These are phyloP conservation scores for Augochlora pura DNA, from an alignment of 1,140 invertebrate species.

Conservation along the genomic window DNA sequence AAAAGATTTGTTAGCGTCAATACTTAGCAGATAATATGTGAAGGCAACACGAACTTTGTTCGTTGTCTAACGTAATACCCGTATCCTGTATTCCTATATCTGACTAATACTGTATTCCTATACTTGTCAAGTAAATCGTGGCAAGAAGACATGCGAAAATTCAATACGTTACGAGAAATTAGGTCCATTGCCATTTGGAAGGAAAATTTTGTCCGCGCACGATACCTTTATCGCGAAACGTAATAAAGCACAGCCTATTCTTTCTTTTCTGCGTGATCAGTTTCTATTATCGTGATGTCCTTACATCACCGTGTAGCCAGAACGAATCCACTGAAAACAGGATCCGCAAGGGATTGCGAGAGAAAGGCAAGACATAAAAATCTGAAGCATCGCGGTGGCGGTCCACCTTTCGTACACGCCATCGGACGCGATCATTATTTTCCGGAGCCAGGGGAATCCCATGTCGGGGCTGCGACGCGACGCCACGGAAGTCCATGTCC, in stretches of 20 bases:
- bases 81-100: no score
- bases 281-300: constrained; percentile 2
- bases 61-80: no score
- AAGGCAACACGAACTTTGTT: no score
- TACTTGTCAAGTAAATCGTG: no score
- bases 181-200: neutral
- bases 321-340: constrained; percentile 9
- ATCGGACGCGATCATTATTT: constrained; percentile 34
- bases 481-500: neutral
- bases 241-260: neutral
- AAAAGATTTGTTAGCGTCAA: no score
- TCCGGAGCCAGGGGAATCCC: constrained; percentile 17
- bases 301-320: neutral
- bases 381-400: constrained; percentile 4
- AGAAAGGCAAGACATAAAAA: neutral
- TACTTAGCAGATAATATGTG: no score
- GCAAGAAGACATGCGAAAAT: no score
- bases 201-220: no score
- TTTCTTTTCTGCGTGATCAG: neutral
- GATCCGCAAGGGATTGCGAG: neutral
- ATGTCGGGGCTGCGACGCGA: neutral
- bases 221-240: neutral
- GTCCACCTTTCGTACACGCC: constrained; percentile 1
- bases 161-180: no score
- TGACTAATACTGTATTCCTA: no score